phyloP scores from a whole-genome alignment of 2,888 invertebrate species.

The Hirtodrosophila confusa region DNA sequence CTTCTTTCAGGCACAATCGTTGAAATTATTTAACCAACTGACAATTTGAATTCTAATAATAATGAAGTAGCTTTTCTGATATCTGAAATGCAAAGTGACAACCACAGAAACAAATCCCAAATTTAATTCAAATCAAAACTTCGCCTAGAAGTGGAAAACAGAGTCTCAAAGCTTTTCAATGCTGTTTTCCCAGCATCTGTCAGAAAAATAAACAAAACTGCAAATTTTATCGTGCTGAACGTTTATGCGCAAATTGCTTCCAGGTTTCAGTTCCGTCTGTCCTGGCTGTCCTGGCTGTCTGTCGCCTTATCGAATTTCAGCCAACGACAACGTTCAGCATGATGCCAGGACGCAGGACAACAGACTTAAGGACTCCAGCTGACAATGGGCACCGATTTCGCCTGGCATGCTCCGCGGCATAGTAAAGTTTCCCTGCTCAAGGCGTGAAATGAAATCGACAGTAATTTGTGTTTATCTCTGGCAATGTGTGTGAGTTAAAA shows the following conservation, averaged over 20 bases:
- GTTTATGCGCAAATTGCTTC: conserved; percentile 80
- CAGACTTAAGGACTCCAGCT: conserved; percentile 28
- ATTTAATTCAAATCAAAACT: conserved; percentile 70
- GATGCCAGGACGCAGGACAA: conserved; percentile 31
- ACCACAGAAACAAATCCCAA: conserved; percentile 38
- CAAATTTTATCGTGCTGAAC: conserved; percentile 77
- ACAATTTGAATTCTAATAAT: too few relatives aligned
- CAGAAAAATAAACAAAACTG: conserved; percentile 81
- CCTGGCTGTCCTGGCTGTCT: conserved; percentile 26
- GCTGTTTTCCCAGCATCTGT: conserved; percentile 65
- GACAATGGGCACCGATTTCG: conserved; percentile 59
- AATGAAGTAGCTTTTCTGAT: not conserved
- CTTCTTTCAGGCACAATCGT: too few relatives aligned
- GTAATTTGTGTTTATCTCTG: conserved; percentile 74
- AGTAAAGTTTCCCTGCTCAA: conserved; percentile 73
- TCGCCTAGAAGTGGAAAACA: conserved; percentile 28
- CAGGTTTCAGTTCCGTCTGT: conserved; percentile 65
- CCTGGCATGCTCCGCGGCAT: conserved; percentile 43
- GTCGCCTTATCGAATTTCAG: conserved; percentile 74
- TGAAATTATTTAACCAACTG: too few relatives aligned
- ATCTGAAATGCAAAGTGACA: conserved; percentile 18
- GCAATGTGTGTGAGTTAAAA: conserved; percentile 43
- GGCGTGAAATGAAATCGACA: conserved; percentile 78
- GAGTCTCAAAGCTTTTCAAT: conserved; percentile 49
- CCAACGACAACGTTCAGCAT: conserved; percentile 41